Evolutionary conservation across 2,113 vertebrate genomes (phyloP), one percentile per base, ranked within the genome.

Genomic region (Sterrhoptilus dennistouni): DNA sequence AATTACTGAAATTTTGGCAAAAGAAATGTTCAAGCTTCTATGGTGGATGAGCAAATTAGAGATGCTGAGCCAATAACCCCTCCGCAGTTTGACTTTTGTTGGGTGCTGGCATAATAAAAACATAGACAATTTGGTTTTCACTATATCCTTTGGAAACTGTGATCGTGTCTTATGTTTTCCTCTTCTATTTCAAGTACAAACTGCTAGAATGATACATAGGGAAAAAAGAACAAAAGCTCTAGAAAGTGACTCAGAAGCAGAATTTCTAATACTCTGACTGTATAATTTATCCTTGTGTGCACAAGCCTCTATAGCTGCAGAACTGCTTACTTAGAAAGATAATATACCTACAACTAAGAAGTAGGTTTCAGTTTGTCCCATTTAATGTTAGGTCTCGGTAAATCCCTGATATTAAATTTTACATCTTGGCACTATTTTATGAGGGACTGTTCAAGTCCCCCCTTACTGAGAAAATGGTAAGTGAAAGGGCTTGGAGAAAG

Each of bases 1-100:
- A 90, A 76, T 76, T 87, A 72, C 71, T 69, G 36, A 86, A 94
- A 90, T 88, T 76, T 79, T 93, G 76, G 63, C 79, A 93, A 80
- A 83, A 59, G 14, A 82, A 85, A 6, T 72, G 23, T 53, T 88
- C 40, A 83, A 40, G 23, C 21, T 86, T 76, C 45, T 70, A 54
- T 24, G 11, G 54, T 83, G 63, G 6, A 86, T 38, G 35, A 74
- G 23, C 7, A 92, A 77, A 88, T 54, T 35, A 83, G 59, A 70
- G 9, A 2, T 50, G 12, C n/a, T 65, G 18, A 76, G 61, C 49
- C 66, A 88, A 56, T 47, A 76, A 31, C 10, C 11, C 10, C 17
- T 64, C 7, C 1, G 3, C 19, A 72, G 12, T 76, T 64, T 65
- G 31, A 77, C 52, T 86, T 75, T 36, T 66, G 8, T 42, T 92